phyloP scores from a whole-genome alignment of 2,888 invertebrate genomes.

The Diplazon laetatorius region DNA sequence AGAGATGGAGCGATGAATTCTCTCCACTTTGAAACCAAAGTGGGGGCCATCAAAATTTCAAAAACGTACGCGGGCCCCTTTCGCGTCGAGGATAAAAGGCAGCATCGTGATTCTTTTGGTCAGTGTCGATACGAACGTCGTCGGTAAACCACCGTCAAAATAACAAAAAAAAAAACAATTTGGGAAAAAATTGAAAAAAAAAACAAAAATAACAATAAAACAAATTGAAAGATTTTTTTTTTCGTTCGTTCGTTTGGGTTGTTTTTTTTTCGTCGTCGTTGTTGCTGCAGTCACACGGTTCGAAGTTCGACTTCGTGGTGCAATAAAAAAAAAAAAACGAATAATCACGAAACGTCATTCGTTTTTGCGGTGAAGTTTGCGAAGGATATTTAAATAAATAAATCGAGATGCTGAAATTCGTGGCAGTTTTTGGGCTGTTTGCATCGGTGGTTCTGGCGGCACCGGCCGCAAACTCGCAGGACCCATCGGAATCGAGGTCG shows the following conservation, averaged over 20 bases:
- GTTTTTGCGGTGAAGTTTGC: slow-evolving; percentile 60
- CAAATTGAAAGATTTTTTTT: no score
- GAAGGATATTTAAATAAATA: slow-evolving; percentile 62
- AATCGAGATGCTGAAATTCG: slow-evolving; percentile 78
- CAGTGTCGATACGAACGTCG: slow-evolving; percentile 82
- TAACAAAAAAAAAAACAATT: slow-evolving; percentile 59
- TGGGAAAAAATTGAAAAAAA: no score
- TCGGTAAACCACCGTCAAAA: slow-evolving; percentile 77
- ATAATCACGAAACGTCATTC: background rate
- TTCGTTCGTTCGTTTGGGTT: no score
- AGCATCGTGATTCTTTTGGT: slow-evolving; percentile 82
- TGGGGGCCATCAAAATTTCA: slow-evolving; percentile 83
- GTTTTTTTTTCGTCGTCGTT: slow-evolving; percentile 44
- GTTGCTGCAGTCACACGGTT: slow-evolving; percentile 40
- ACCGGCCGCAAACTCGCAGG: slow-evolving; percentile 75
- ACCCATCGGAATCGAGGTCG: slow-evolving; percentile 69
- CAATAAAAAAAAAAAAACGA: slow-evolving; percentile 10
- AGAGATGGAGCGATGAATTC: no score
- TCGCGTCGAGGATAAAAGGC: slow-evolving; percentile 83
- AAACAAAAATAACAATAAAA: no score
- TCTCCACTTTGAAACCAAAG: no score
- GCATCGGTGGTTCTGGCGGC: slow-evolving; percentile 76
- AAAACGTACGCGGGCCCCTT: slow-evolving; percentile 83
- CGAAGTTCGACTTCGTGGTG: slow-evolving; percentile 64
- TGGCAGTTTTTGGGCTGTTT: slow-evolving; percentile 74